Evolutionary conservation across 1,140 invertebrate genomes (phyloP).

Genomic region (Hyposmocoma kahamanoa): DNA sequence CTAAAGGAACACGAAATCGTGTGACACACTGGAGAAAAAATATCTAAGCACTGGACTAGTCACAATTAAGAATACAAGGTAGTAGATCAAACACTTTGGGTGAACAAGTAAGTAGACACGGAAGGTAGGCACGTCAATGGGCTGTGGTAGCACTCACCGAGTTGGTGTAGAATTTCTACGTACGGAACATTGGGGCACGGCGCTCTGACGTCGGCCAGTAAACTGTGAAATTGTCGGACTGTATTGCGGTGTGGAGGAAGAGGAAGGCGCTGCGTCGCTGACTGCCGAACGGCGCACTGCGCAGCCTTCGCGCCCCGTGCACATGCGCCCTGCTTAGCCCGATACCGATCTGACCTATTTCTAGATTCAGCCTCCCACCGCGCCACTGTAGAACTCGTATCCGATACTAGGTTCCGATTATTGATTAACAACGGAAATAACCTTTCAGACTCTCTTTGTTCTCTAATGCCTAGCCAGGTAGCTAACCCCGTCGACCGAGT

Average conservation of each 20-base stretch:
- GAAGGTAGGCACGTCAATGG: constrained; percentile 14
- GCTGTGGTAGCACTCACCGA: constrained; percentile 41
- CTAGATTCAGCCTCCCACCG: constrained; percentile 19
- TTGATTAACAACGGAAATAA: no score
- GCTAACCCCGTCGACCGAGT: no score
- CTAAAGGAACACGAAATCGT: constrained; percentile 34
- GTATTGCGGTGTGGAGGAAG: constrained; percentile 14
- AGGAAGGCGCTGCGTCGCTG: constrained; percentile 15
- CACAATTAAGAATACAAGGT: constrained; percentile 16
- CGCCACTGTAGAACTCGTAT: no score
- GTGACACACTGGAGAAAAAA: constrained; percentile 39
- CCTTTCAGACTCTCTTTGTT: no score
- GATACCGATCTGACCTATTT: constrained; percentile 39
- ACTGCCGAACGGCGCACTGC: constrained; percentile 20
- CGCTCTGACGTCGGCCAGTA: constrained; percentile 10
- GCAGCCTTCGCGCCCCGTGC: constrained; percentile 17
- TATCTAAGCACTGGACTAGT: constrained; percentile 47
- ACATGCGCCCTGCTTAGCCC: constrained; percentile 13
- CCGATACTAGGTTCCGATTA: no score
- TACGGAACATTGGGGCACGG: constrained; percentile 18
- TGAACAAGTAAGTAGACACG: constrained; percentile 15
- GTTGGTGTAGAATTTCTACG: constrained; percentile 26
- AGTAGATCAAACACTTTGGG: constrained; percentile 11
- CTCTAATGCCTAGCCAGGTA: no score
- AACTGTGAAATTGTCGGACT: constrained; percentile 23